A percentile compares a stretch with the other conserved stretches of the same genome.
phyloP scores from a whole-genome alignment of 2,888 invertebrate species.

The Drosophila anomalata region DNA sequence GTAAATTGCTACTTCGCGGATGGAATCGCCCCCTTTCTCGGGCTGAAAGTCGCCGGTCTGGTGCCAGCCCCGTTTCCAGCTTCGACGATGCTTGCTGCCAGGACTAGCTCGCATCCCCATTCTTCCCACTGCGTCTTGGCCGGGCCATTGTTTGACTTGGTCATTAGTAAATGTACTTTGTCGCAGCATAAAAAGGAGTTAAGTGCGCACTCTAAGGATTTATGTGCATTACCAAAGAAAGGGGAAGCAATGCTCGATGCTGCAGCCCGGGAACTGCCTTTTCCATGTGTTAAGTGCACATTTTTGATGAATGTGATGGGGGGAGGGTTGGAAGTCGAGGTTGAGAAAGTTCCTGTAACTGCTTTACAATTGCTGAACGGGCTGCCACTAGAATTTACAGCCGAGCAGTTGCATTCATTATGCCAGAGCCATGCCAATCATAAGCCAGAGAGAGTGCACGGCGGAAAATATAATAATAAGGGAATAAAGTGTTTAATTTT shows the following conservation, averaged over 20 bases:
- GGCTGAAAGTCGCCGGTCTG: not conserved
- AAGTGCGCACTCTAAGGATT: conserved; percentile 80
- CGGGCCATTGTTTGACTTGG: conserved; percentile 75
- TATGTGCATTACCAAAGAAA: conserved; percentile 52
- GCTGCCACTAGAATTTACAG: conserved; percentile 15
- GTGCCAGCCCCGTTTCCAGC: not conserved
- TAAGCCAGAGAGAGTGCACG: not conserved
- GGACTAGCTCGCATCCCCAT: conserved; percentile 31
- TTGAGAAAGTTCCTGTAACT: conserved; percentile 17
- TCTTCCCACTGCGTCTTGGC: conserved; percentile 26
- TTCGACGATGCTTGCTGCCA: conserved; percentile 48
- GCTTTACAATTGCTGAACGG: conserved; percentile 56
- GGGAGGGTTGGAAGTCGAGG: not conserved
- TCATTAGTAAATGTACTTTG: conserved; percentile 80
- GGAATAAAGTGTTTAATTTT: no score
- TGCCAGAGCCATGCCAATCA: conserved; percentile 28
- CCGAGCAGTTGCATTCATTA: conserved; percentile 31
- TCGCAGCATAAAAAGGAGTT: conserved; percentile 77
- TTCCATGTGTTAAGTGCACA: conserved; percentile 68
- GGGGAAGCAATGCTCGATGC: conserved; percentile 38
- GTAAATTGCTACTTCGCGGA: conserved; percentile 77
- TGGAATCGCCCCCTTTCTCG: conserved; percentile 1
- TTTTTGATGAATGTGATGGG: conserved; percentile 59
- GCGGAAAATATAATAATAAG: no score
- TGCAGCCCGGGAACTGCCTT: conserved; percentile 44